A percentile compares a stretch with the other conserved stretches of the same genome.
phyloP scores from a whole-genome alignment of 2,888 invertebrate genomes.

The Cheilosia impressa region DNA sequence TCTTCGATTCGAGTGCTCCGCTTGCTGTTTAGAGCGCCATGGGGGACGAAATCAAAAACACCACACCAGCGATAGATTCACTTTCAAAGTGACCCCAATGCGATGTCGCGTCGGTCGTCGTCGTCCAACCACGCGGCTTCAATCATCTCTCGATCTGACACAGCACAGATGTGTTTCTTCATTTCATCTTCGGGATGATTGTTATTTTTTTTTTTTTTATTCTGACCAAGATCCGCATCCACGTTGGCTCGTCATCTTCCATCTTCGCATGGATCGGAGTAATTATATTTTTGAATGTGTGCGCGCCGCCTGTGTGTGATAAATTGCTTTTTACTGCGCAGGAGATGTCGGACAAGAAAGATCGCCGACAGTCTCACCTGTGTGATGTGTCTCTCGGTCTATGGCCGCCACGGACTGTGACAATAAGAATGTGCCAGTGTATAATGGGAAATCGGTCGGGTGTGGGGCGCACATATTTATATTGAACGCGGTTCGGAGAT shows the following conservation, averaged over 20 bases:
- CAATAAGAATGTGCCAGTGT: slow-evolving; percentile 48
- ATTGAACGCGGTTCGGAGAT: slow-evolving; percentile 59
- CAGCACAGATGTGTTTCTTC: slow-evolving; percentile 61
- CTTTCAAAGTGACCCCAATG: slow-evolving; percentile 69
- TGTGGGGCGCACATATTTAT: slow-evolving; percentile 21
- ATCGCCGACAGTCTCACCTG: slow-evolving; percentile 61
- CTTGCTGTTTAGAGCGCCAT: slow-evolving; percentile 62
- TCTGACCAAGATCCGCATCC: slow-evolving; percentile 41
- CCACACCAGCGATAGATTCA: slow-evolving; percentile 48
- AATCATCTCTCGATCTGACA: slow-evolving; percentile 73
- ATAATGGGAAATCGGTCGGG: slow-evolving; percentile 51
- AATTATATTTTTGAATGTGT: slow-evolving; percentile 67
- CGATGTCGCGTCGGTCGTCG: slow-evolving; percentile 45
- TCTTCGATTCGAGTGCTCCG: slow-evolving; percentile 32
- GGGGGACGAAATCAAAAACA: slow-evolving; percentile 60
- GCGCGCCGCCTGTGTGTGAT: slow-evolving; percentile 56
- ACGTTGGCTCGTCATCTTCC: slow-evolving; percentile 51
- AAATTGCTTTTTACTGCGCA: slow-evolving; percentile 67
- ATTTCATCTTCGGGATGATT: slow-evolving; percentile 53
- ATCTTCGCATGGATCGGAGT: slow-evolving; percentile 51
- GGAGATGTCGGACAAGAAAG: slow-evolving; percentile 43
- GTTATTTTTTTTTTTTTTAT: slow-evolving; percentile 20
- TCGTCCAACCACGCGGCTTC: slow-evolving; percentile 48
- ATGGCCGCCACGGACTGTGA: slow-evolving; percentile 43
- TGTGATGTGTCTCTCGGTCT: slow-evolving; percentile 19